phyloP scores from a whole-genome alignment of 2,113 vertebrate genomes.

The Cairina moschata region DNA sequence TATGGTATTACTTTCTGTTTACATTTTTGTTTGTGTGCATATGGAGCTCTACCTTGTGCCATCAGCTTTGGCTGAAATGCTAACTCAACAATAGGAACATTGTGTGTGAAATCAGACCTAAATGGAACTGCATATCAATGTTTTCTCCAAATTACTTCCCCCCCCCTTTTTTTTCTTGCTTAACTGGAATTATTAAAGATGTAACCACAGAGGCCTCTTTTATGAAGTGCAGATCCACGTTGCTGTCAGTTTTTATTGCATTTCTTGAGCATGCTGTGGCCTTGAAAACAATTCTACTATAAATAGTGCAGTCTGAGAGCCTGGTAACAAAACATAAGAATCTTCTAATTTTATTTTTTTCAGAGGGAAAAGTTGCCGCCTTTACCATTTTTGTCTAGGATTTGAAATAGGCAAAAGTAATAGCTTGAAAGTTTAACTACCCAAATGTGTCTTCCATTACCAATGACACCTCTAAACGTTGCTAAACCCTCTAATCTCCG shows the following conservation, averaged over 20 bases:
- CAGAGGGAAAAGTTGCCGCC: background rate
- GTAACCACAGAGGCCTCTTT: background rate
- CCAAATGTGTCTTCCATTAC: background rate
- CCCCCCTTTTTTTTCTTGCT: background rate
- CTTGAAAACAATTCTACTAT: background rate
- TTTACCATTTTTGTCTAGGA: background rate
- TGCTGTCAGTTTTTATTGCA: background rate
- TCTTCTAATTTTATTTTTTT: constrained; percentile 6
- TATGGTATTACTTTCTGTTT: background rate
- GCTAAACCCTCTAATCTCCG: constrained; percentile 7
- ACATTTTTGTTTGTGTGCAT: background rate
- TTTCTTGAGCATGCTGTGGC: background rate
- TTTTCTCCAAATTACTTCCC: background rate
- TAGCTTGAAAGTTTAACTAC: background rate
- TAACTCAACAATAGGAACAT: background rate
- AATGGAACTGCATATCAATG: background rate
- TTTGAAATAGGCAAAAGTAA: background rate
- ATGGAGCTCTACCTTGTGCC: background rate
- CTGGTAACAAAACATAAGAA: background rate
- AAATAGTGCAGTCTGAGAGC: background rate
- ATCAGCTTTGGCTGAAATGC: background rate
- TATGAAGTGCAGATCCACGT: background rate
- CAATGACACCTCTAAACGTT: background rate
- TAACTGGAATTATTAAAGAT: constrained; percentile 8
- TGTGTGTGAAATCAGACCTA: background rate